Conservation (phyloP, 2,888 invertebrate genomes). For the Cephus sareptanus region DNA sequence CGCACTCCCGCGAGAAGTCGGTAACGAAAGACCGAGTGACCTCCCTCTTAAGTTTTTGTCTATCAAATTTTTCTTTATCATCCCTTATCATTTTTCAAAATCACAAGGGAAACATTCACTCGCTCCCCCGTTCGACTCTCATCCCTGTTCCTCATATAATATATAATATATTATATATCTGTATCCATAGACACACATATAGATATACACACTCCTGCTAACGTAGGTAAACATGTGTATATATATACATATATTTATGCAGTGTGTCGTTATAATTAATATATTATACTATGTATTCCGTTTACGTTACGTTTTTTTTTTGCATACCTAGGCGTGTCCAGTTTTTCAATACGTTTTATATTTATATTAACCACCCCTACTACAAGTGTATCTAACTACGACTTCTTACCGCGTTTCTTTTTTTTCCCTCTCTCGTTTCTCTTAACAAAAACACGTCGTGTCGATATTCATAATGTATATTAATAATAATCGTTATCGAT, state of each 20-base stretch:
- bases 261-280: constrained; percentile 41
- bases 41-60: no score
- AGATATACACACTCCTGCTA: constrained; percentile 30
- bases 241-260: constrained; percentile 28
- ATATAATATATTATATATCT: constrained; percentile 34
- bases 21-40: no score
- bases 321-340: constrained; percentile 37
- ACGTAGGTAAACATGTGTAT: constrained; percentile 34
- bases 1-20: no score
- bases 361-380: constrained; percentile 23
- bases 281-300: constrained; percentile 49
- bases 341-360: constrained; percentile 35
- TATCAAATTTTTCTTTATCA: no score
- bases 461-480: constrained; percentile 26
- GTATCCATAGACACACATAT: constrained; percentile 40
- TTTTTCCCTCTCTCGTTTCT: constrained; percentile 6
- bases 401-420: constrained; percentile 9
- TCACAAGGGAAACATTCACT: no score
- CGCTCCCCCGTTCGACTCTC: neutral
- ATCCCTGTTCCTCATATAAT: constrained; percentile 11
- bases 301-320: constrained; percentile 30
- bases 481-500: constrained; percentile 39
- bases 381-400: constrained; percentile 30
- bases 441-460: constrained; percentile 29
- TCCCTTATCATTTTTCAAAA: no score